These are phyloP conservation scores for Plagodis dolabraria DNA, from an alignment of 2,888 invertebrate species.

Conservation along the genomic window DNA sequence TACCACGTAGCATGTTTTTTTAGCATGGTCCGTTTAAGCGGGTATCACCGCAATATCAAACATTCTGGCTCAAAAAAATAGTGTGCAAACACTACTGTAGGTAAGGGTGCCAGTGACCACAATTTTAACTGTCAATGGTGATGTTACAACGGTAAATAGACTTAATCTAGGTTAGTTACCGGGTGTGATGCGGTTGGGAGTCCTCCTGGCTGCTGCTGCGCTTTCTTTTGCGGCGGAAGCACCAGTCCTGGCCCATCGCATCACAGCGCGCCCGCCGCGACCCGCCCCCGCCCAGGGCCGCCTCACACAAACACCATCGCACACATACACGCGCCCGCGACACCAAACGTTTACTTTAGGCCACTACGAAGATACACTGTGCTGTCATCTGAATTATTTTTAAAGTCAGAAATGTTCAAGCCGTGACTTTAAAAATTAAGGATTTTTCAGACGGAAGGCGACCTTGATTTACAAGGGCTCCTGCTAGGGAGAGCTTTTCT, in stretches of 20 bases:
- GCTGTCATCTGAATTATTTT: constrained; percentile 13
- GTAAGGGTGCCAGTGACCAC: too few relatives aligned
- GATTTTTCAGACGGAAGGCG: too few relatives aligned
- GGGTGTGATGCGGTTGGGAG: constrained; percentile 85
- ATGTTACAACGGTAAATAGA: background rate
- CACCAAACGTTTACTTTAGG: constrained; percentile 14
- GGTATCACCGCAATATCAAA: too few relatives aligned
- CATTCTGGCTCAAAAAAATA: too few relatives aligned
- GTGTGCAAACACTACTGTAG: too few relatives aligned
- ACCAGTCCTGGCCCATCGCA: constrained; percentile 91
- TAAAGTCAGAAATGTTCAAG: too few relatives aligned
- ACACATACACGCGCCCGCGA: constrained; percentile 33
- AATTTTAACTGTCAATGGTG: too few relatives aligned
- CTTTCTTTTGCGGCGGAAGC: constrained; percentile 89
- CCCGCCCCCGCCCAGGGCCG: constrained; percentile 82
- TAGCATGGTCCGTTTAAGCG: too few relatives aligned
- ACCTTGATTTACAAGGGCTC: too few relatives aligned
- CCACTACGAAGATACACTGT: constrained; percentile 8
- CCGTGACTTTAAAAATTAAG: too few relatives aligned
- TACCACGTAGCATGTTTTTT: too few relatives aligned
- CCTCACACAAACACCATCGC: constrained; percentile 59
- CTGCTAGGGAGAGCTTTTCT: too few relatives aligned
- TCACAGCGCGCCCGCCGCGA: constrained; percentile 83
- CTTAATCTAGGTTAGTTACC: constrained; percentile 56
- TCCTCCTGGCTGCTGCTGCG: constrained; percentile 87